A percentile compares a stretch with the other conserved stretches of the same genome.
Conservation (phyloP, 2,113 vertebrate genomes). For the Oreochromis niloticus region DNA sequence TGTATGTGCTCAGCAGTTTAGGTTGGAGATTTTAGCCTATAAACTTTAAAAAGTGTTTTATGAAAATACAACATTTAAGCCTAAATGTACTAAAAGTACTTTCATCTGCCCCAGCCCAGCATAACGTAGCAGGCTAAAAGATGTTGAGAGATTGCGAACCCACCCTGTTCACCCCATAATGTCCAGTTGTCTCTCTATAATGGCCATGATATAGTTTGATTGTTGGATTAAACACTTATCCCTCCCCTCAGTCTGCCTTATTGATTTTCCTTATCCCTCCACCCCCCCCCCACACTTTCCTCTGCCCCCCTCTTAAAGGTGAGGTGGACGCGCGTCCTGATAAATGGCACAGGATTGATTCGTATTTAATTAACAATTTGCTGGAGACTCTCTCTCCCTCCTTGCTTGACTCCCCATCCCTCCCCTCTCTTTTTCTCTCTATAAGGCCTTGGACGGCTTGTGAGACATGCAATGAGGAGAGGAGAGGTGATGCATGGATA, state of each 20-base stretch:
- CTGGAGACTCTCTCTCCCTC: slow-evolving; percentile 75
- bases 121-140: background rate
- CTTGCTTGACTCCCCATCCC: slow-evolving; percentile 35
- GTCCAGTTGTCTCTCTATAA: slow-evolving; percentile 56
- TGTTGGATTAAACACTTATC: slow-evolving; percentile 69
- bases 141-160: background rate
- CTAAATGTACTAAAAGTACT: background rate
- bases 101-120: background rate
- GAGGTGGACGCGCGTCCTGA: slow-evolving; percentile 76
- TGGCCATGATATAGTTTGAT: slow-evolving; percentile 70
- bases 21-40: background rate
- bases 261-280: slow-evolving; percentile 47
- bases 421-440: slow-evolving; percentile 52
- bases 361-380: slow-evolving; percentile 99
- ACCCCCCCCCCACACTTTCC: background rate
- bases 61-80: background rate
- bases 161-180: slow-evolving; percentile 49
- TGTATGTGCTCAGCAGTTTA: background rate
- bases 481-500: slow-evolving; percentile 65
- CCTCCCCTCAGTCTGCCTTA: slow-evolving; percentile 64
- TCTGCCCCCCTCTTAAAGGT: slow-evolving; percentile 46
- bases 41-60: background rate
- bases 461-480: slow-evolving; percentile 50
- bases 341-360: slow-evolving; percentile 92
- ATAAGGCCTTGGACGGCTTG: slow-evolving; percentile 52